These are phyloP conservation scores for Apoderus coryli DNA, from an alignment of 2,888 invertebrate genomes.

Conservation along the genomic window DNA sequence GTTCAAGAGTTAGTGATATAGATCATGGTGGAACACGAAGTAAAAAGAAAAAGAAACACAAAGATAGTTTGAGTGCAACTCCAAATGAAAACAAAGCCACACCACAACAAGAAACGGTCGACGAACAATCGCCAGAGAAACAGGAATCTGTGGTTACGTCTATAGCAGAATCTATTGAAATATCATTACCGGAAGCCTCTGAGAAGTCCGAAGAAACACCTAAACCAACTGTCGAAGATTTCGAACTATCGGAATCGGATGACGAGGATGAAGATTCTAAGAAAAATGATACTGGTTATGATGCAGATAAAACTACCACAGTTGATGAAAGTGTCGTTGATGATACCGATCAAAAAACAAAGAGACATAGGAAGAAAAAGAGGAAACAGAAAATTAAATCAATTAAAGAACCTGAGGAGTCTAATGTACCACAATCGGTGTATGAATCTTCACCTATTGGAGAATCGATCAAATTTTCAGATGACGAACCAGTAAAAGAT, in stretches of 20 bases:
- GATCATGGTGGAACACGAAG: slow-evolving; percentile 39
- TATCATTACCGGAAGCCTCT: slow-evolving; percentile 35
- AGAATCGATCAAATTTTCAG: slow-evolving; percentile 30
- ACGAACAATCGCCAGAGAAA: slow-evolving; percentile 21
- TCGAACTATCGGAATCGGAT: slow-evolving; percentile 19
- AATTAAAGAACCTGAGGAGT: slow-evolving; percentile 36
- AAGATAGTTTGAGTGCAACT: slow-evolving; percentile 25
- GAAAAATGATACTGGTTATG: slow-evolving; percentile 52
- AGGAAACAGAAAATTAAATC: slow-evolving; percentile 35
- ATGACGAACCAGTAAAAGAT: slow-evolving; percentile 26
- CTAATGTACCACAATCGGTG: slow-evolving; percentile 34
- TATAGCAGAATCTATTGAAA: slow-evolving; percentile 39
- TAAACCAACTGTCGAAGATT: slow-evolving; percentile 36
- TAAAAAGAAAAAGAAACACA: slow-evolving; percentile 51
- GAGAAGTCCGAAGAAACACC: slow-evolving; percentile 37
- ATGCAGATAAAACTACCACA: slow-evolving; percentile 51
- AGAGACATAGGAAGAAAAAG: slow-evolving; percentile 32
- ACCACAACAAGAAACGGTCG: slow-evolving; percentile 13
- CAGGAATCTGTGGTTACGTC: slow-evolving; percentile 33
- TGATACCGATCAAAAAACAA: slow-evolving; percentile 29
- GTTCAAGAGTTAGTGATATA: slow-evolving; percentile 29
- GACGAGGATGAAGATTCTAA: slow-evolving; percentile 27
- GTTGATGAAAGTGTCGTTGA: slow-evolving; percentile 42
- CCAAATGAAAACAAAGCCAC: slow-evolving; percentile 19
- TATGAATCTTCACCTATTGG: slow-evolving; percentile 31